phyloP scores from a whole-genome alignment of 2,113 vertebrate species.

The Pseudorasbora parva region DNA sequence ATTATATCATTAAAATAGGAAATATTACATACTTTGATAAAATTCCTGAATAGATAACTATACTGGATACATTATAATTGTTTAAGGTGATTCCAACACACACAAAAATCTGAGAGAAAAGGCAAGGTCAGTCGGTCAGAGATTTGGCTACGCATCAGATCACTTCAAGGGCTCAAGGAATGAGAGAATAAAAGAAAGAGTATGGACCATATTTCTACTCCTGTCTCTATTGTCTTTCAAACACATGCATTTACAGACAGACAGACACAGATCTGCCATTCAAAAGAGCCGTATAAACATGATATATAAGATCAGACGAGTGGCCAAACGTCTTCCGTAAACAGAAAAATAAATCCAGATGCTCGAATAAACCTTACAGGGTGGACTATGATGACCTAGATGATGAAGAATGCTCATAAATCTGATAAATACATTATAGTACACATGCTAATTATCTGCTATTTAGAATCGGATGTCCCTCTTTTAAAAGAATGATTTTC shows the following conservation, averaged over 20 bases:
- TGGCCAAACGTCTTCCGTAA: background rate
- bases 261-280: conserved; percentile 9
- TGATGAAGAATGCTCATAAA: background rate
- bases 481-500: background rate
- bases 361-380: background rate
- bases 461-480: background rate
- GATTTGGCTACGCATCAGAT: conserved; percentile 25
- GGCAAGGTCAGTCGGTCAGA: conserved; percentile 5
- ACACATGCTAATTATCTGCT: background rate
- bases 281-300: conserved; percentile 16
- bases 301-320: conserved; percentile 6
- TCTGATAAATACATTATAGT: background rate
- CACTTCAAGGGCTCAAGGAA: conserved; percentile 17
- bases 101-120: background rate
- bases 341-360: conserved; percentile 15
- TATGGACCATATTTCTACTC: conserved; percentile 3
- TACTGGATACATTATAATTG: background rate
- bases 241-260: conserved; percentile 6
- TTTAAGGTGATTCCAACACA: background rate
- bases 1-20: background rate
- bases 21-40: background rate
- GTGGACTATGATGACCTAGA: background rate
- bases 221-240: conserved; percentile 2
- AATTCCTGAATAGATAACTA: background rate
- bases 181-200: conserved; percentile 3